Base-by-base conservation (phyloP, 2,888 invertebrate genomes). In the Idaea dimidiata region DNA sequence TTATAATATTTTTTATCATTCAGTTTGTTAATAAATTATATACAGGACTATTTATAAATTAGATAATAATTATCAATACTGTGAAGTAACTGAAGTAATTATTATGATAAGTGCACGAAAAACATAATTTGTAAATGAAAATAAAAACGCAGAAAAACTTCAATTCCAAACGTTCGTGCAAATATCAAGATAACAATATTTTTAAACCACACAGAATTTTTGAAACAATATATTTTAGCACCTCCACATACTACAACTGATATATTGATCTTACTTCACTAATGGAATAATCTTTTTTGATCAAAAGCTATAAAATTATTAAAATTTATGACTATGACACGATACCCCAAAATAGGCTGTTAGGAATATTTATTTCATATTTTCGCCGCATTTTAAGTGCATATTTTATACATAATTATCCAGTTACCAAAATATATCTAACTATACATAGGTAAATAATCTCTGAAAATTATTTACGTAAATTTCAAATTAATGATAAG, bases 41-140 rank as follows among this genome's bases (percentile, higher is more conserved):
- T 92, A 92, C 91, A 92, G 82, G 85, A 87, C 87, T 91, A 90
- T 90, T 89, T 90, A 91, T 91, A 91, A 90, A 89, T 90, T 86
- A 90, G 84, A 89, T 86, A 89, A 72, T 68, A 71, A 72, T 68
- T 89, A 89, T 90, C 89, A 91, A 91, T 90, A 91, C 87, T 91
- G 89, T 88, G 88, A 89, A 91, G 81, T 87, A 81, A 82, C 80
- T 16, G 64, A 68, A 66, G 80, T 83, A 80, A 77, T 77, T 71
- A 61, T 57, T 69, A 65, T 69, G 68, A 73, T 72, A 76, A 73
- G 73, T 79, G 77, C 77, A 80, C 70, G 76, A 79, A 74, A 61
- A 68, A 68, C 69, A 62, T 63, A 62, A 62, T 61, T 54, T 24
- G 1, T 5, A 24, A 24, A 31, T 43, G 43, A 14, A 43, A 14